Base-by-base conservation (phyloP, 2,888 invertebrate genomes). In the Adelphocoris suturalis region DNA sequence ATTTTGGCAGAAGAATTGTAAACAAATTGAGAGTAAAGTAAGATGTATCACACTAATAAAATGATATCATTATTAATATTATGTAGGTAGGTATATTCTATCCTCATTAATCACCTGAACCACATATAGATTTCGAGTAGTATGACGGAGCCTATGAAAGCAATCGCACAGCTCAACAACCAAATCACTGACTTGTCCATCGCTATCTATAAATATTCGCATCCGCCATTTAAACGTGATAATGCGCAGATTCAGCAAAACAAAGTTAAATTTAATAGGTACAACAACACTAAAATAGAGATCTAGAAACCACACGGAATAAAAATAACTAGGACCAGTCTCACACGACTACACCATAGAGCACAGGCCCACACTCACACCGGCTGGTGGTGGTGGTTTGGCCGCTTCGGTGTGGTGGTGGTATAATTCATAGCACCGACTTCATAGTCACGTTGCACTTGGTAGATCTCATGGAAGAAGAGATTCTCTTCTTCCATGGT, bases 101-200 rank as follows among this genome's bases (percentile, higher is more conserved):
- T 2, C 37, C 37, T 2, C 37, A 37, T 4, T 16, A 11, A 28
- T 57, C 46, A 86, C 86, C 86, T 86, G 19, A 86, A 27, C 86
- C 86, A 86, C 47, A 86, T 46, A 48, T n/a, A 86, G 37, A 86
- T 86, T 75, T 86, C 86, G 0, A 47, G 75, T 16, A 86, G 19
- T 23, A 75, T 27, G n/a, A 86, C 86, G 13, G 86, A 46, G 4
- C 75, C 86, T 2, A 85, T 28, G 13, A 86, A 75, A 46, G 52
- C 76, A 47, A 48, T 47, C 0, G 47, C 86, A 75, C 75, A 27
- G 47, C 46, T 47, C 86, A 86, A 75, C 75, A 86, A 27, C 86
- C 86, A 86, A 14, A 28, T 46, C 3, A 86, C 47, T 13, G 86
- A 68, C 16, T 75, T n/a, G 14, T 86, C 86, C 86, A 86, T 86